Percentiles rank a stretch among this genome's conserved stretches.
Evolutionary conservation across 1,140 invertebrate genomes (phyloP).

Genomic region (Lasioglossum albipes): DNA sequence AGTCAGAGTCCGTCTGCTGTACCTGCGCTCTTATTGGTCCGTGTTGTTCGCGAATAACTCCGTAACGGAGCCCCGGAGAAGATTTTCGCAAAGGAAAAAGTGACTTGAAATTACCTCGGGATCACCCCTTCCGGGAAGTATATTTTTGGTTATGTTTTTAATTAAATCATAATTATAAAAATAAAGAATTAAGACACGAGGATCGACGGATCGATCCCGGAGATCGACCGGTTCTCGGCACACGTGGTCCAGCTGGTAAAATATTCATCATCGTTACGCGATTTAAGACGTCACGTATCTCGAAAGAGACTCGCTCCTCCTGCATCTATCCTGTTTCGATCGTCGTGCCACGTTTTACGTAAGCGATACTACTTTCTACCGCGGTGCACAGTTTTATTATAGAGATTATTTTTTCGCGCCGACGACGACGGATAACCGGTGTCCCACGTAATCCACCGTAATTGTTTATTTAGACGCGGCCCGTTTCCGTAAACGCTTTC

Average conservation of each 20-base stretch:
- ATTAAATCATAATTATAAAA: too few species aligned
- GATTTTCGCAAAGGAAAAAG: too few species aligned
- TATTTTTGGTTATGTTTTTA: too few species aligned
- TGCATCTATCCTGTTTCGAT: slow-evolving; percentile 19
- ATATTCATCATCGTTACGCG: not conserved
- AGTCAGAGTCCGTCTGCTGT: too few species aligned
- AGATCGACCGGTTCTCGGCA: too few species aligned
- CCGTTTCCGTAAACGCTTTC: slow-evolving; percentile 15
- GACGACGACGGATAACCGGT: not conserved
- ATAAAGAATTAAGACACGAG: too few species aligned
- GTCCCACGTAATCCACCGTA: slow-evolving; percentile 29
- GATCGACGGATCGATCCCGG: too few species aligned
- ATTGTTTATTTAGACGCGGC: slow-evolving; percentile 22
- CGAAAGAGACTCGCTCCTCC: not conserved
- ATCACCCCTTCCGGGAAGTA: too few species aligned
- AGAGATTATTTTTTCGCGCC: slow-evolving; percentile 43
- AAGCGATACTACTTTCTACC: slow-evolving; percentile 59
- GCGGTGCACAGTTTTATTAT: slow-evolving; percentile 33
- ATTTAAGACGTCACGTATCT: not conserved
- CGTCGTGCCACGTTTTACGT: slow-evolving; percentile 37
- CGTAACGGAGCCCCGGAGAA: too few species aligned
- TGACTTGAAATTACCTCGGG: too few species aligned
- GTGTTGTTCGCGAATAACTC: too few species aligned
- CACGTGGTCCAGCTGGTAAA: not conserved
- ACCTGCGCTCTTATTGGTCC: too few species aligned